Conservation (phyloP, 2,113 vertebrate species). For the Malaclemys terrapin region DNA sequence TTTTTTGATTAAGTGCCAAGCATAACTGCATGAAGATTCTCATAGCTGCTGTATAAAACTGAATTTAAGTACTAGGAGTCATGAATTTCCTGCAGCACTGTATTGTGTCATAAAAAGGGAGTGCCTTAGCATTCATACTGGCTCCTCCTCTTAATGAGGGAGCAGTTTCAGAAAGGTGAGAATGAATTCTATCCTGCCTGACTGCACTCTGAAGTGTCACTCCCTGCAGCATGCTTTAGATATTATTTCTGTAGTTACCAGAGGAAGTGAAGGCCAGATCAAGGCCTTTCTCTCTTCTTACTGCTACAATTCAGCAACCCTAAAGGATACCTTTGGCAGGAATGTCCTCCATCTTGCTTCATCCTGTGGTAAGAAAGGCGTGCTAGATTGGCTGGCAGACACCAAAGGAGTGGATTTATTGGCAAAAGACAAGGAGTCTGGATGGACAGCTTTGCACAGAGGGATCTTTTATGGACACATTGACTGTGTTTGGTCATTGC, state of each 20-base stretch:
- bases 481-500: conserved; percentile 91
- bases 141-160: conserved; percentile 58
- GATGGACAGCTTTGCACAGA: conserved; percentile 96
- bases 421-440: conserved; percentile 93
- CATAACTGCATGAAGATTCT: conserved; percentile 72
- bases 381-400: conserved; percentile 93
- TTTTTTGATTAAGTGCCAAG: conserved; percentile 82
- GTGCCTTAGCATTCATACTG: conserved; percentile 57
- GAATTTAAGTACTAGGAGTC: conserved; percentile 76
- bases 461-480: conserved; percentile 97
- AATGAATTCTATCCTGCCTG: conserved; percentile 88
- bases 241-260: conserved; percentile 90
- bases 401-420: conserved; percentile 88
- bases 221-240: conserved; percentile 91
- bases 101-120: conserved; percentile 49
- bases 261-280: conserved; percentile 89
- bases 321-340: conserved; percentile 92
- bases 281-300: conserved; percentile 89
- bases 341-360: conserved; percentile 91
- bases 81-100: conserved; percentile 82
- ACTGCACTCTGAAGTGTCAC: conserved; percentile 94
- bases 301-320: conserved; percentile 91
- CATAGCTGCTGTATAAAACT: conserved; percentile 82
- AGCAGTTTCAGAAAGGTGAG: conserved; percentile 68
- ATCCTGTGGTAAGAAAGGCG: conserved; percentile 90